Percentiles rank a stretch among this genome's conserved stretches.
Evolutionary conservation across 2,888 invertebrate species (phyloP).

Genomic region (Zootermopsis nevadensis): DNA sequence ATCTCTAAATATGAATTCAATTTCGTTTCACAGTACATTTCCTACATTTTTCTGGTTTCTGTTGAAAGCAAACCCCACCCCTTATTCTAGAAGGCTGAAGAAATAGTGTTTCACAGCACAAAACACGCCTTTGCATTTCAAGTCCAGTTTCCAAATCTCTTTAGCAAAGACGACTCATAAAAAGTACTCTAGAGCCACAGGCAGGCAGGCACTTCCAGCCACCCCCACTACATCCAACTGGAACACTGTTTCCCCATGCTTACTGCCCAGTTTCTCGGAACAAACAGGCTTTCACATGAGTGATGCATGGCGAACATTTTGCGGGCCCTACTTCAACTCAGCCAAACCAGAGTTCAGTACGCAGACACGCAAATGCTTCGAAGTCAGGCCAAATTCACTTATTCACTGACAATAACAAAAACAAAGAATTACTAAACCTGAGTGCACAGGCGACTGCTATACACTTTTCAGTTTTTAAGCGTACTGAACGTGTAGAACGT

Average conservation of each 20-base stretch:
- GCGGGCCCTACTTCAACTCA: not conserved
- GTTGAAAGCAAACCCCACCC: not conserved
- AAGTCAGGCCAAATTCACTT: not conserved
- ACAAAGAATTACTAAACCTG: no score
- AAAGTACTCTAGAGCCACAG: not conserved
- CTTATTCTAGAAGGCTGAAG: not conserved
- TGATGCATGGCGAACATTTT: slow-evolving; percentile 19
- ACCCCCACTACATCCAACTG: not conserved
- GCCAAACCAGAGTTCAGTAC: not conserved
- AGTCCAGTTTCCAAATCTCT: slow-evolving; percentile 29
- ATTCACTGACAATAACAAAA: not conserved
- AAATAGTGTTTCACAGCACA: not conserved
- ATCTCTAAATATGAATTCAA: not conserved
- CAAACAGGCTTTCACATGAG: slow-evolving; percentile 8
- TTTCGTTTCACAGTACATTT: not conserved
- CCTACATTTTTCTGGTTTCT: not conserved
- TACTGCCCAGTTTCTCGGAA: not conserved
- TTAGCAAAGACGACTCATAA: slow-evolving; percentile 17
- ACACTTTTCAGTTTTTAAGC: no score
- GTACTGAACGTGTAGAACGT: no score
- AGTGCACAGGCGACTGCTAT: no score
- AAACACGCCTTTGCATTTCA: not conserved
- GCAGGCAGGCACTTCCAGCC: not conserved
- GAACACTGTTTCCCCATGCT: not conserved
- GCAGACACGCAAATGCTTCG: not conserved